phyloP scores from a whole-genome alignment of 2,113 vertebrate genomes.

The Eptesicus fuscus region DNA sequence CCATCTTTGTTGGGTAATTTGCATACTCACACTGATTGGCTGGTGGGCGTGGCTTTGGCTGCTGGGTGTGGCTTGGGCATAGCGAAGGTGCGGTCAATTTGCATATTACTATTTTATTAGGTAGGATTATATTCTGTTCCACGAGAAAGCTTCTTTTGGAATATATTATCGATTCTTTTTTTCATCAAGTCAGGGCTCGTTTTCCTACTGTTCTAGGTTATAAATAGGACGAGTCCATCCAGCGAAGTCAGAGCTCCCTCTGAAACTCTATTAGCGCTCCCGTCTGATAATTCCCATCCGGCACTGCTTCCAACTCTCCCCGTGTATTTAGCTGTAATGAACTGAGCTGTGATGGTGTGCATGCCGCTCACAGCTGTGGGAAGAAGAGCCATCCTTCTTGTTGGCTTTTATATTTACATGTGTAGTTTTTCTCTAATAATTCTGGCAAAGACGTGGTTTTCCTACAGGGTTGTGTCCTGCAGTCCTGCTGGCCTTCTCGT shows the following conservation, averaged over 20 bases:
- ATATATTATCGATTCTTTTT: neutral
- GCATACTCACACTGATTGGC: too few species aligned
- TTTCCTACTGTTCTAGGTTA: constrained; percentile 5
- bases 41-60: too few species aligned
- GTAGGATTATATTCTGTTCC: neutral
- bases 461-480: neutral
- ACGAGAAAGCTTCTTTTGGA: constrained; percentile 5
- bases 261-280: neutral
- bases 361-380: neutral
- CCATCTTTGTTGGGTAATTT: too few species aligned
- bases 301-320: neutral
- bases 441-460: neutral
- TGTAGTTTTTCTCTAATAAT: neutral
- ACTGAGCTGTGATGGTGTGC: neutral
- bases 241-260: neutral
- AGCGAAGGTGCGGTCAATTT: too few species aligned
- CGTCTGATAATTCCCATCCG: neutral
- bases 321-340: neutral
- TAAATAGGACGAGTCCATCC: neutral
- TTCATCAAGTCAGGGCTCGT: neutral
- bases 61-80: too few species aligned
- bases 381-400: constrained; percentile 1
- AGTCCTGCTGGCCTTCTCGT: neutral
- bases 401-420: neutral
- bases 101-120: too few species aligned